Base-by-base conservation (phyloP, 1,140 invertebrate genomes). In the Eciton burchellii region DNA sequence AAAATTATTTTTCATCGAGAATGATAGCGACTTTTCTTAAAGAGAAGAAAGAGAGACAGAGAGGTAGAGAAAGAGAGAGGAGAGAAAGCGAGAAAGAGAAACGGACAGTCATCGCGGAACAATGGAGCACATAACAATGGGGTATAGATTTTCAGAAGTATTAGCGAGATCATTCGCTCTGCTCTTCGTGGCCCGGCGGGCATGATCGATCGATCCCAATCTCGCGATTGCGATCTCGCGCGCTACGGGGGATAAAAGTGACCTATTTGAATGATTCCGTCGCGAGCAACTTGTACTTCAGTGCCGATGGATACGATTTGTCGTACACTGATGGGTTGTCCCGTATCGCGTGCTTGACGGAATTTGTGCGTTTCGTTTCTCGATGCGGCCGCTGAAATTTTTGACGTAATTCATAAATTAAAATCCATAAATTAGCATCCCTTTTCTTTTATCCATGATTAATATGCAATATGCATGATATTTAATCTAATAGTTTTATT, bases 161-260 rank as follows among this genome's bases (percentile, higher is more conserved):
- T 54, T 11, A 63, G 45, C 26, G 56, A 45, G 84, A 83, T 79
- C 57, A 45, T 41, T 82, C 70, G 70, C 62, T 82, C 83, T 74
- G 70, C 54, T 82, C 83, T 74, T 68, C 71, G 26, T 62, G 35
- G 52, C 8, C 45, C 74, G 49, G 57, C 65, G 81, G 57, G 43
- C 41, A 29, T 56, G 56, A 56, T 45, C 52, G 85, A 79, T 82
- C 59, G 85, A 83, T 82, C 59, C 56, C 65, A 66, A 84, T 86
- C 84, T 83, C 73, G n/a, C 14, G 73, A 87, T 87, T 84, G 77
- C n/a, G 81, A 87, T 87, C n/a, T n/a, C 86, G 83, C 59, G 87
- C 81, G 87, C 87, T 88, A 88, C 85, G 59, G 87, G 87, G 87
- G 83, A 86, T 88, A 88, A 88, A 88, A 87, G 87, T 85, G 87